These are phyloP conservation scores for Momotus momota DNA, from an alignment of 2,797 vertebrate genomes.

Conservation along the genomic window DNA sequence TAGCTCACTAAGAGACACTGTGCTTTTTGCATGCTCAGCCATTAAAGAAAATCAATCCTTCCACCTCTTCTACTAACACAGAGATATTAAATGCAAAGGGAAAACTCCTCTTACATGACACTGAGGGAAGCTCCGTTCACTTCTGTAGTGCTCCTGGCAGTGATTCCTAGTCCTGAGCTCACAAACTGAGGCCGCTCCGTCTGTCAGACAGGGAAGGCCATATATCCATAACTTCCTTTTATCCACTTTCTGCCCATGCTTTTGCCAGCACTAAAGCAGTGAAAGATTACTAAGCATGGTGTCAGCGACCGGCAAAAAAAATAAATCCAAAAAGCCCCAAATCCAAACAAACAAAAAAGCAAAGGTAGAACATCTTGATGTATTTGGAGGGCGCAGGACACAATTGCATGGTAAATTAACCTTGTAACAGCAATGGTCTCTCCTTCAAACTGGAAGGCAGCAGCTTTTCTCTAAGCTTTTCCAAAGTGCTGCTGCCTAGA, in stretches of 20 bases:
- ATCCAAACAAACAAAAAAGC: accelerated
- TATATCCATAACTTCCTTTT: not conserved
- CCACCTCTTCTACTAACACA: not conserved
- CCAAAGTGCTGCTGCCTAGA: not conserved
- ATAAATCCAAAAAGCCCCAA: not conserved
- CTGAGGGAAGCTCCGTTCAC: accelerated
- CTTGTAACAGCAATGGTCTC: accelerated
- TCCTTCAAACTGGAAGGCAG: not conserved
- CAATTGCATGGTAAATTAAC: not conserved
- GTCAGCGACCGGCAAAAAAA: not conserved
- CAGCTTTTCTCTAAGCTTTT: not conserved
- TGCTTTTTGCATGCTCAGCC: not conserved
- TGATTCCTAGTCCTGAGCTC: not conserved
- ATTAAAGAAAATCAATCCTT: not conserved
- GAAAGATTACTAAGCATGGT: not conserved
- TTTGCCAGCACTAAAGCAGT: not conserved
- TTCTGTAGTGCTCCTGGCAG: not conserved
- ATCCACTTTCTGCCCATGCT: not conserved
- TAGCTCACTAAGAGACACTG: not conserved
- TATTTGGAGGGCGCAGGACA: not conserved
- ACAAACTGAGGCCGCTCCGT: not conserved
- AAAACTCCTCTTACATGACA: not conserved
- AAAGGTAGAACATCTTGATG: accelerated
- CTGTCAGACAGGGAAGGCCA: not conserved
- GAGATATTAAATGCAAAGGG: not conserved